Percentiles rank a stretch among this genome's conserved stretches.
These are phyloP conservation scores for Noturus placidus DNA, from an alignment of 2,113 vertebrate species.

Conservation along the genomic window DNA sequence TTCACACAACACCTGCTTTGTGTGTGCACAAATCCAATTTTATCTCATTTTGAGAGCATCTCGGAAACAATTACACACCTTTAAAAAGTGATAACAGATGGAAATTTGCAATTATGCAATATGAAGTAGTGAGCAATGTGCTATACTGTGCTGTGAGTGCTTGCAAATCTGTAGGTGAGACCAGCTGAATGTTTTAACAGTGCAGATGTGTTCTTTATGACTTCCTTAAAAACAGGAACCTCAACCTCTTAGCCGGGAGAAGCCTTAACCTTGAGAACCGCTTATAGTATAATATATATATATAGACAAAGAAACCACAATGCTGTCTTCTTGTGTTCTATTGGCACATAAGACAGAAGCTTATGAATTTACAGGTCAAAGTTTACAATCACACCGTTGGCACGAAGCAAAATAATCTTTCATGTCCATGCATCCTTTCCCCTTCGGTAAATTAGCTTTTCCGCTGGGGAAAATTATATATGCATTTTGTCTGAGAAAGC, in stretches of 20 bases:
- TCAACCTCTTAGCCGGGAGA: neutral
- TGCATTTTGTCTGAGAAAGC: neutral
- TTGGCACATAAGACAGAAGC: no score
- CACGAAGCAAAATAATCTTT: neutral
- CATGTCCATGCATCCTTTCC: neutral
- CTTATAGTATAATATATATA: neutral
- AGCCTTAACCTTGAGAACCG: neutral
- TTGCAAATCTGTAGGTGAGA: neutral
- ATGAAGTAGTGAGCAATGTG: neutral
- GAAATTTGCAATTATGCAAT: neutral
- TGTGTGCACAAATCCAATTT: neutral
- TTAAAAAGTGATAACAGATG: conserved; percentile 23
- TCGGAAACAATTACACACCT: neutral
- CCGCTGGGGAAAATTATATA: neutral
- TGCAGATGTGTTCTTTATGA: neutral
- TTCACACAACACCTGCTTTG: conserved; percentile 17
- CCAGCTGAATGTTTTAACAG: neutral
- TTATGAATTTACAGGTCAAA: neutral
- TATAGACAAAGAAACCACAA: neutral
- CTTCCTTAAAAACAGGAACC: neutral
- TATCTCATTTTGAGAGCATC: neutral
- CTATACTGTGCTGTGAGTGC: neutral
- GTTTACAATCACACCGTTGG: neutral
- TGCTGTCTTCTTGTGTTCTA: neutral
- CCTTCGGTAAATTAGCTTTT: neutral